Evolutionary conservation across 2,113 vertebrate genomes (phyloP).

Genomic region (Toxotes chatareus): DNA sequence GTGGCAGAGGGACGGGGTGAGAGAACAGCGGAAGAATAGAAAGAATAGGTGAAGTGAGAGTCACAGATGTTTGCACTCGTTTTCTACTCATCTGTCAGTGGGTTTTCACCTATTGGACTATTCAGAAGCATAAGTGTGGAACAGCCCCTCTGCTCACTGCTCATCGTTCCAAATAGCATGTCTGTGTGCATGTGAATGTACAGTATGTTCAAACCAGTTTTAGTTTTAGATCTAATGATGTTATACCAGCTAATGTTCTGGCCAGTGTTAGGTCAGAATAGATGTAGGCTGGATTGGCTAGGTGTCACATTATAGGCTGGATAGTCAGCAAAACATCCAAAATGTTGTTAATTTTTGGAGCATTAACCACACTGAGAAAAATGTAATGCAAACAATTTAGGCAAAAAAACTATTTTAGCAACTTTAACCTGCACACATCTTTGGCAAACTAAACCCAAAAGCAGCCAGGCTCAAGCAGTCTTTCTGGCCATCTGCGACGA

Average conservation of each 20-base stretch:
- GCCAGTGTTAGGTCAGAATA: neutral
- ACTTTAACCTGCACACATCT: neutral
- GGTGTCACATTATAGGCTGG: neutral
- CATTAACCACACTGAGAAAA: no score
- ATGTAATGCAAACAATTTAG: neutral
- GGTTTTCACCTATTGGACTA: slow-evolving; percentile 14
- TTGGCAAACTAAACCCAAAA: neutral
- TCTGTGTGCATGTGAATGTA: neutral
- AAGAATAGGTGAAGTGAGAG: slow-evolving; percentile 54
- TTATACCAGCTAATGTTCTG: neutral
- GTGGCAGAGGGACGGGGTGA: slow-evolving; percentile 38
- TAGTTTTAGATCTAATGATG: neutral
- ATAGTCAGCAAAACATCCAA: neutral
- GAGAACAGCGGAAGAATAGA: slow-evolving; percentile 30
- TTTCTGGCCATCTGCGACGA: neutral
- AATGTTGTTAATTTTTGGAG: no score
- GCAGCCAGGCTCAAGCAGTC: neutral
- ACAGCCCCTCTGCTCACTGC: slow-evolving; percentile 30
- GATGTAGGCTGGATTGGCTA: neutral
- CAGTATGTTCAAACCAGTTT: neutral
- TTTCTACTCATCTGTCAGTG: slow-evolving; percentile 33
- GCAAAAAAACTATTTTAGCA: neutral
- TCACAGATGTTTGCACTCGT: slow-evolving; percentile 62
- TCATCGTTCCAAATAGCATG: neutral
- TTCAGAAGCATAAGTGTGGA: slow-evolving; percentile 40